Conservation (phyloP, 2,113 vertebrate species). For the Megaleporinus macrocephalus region DNA sequence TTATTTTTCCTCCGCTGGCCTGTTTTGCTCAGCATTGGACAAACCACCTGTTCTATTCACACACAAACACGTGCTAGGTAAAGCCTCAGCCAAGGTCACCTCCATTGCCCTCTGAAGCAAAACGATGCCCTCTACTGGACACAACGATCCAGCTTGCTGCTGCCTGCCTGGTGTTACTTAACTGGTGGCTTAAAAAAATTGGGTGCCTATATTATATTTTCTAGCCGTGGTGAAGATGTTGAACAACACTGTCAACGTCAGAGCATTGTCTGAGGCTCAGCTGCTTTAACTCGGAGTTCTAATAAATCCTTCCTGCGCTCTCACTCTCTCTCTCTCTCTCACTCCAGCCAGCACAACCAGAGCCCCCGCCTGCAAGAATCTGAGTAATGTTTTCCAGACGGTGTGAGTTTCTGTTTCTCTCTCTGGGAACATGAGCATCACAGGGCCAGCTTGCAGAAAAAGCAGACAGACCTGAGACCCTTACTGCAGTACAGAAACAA, state of each 20-base stretch:
- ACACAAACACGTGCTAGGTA: neutral
- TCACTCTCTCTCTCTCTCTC: constrained; percentile 27
- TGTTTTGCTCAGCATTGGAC: constrained; percentile 12
- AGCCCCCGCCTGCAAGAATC: constrained; percentile 69
- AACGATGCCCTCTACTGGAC: constrained; percentile 47
- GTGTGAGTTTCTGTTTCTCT: constrained; percentile 47
- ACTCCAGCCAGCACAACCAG: constrained; percentile 58
- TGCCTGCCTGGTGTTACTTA: neutral
- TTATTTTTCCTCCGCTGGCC: neutral
- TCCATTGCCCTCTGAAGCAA: neutral
- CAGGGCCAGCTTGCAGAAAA: constrained; percentile 17
- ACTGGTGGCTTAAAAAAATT: neutral
- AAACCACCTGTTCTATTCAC: constrained; percentile 6
- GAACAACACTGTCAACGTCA: neutral
- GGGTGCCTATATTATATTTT: neutral
- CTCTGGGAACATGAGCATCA: constrained; percentile 27
- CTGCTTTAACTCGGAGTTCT: neutral
- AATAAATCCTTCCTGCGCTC: constrained; percentile 51
- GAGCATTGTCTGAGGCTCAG: neutral
- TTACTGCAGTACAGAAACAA: neutral
- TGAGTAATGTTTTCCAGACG: constrained; percentile 76
- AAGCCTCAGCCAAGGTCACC: constrained; percentile 32
- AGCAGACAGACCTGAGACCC: neutral
- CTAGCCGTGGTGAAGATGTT: neutral
- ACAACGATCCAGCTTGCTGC: neutral